phyloP scores from a whole-genome alignment of 2,113 vertebrate species.

The Malurus elegans region DNA sequence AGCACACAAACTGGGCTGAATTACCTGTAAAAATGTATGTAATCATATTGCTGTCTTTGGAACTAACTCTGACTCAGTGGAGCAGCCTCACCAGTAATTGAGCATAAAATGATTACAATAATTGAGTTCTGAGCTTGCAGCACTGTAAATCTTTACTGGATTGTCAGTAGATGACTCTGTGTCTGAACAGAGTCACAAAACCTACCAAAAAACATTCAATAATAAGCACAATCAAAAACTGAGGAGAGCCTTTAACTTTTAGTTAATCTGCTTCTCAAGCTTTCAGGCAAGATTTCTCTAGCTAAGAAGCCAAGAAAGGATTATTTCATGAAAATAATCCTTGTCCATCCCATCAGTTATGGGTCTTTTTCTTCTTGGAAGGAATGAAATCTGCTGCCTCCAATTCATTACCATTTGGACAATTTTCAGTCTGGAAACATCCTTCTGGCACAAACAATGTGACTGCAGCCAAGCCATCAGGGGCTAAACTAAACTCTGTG shows the following conservation, averaged over 20 bases:
- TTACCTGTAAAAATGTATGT: background rate
- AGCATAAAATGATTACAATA: background rate
- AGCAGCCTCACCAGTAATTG: rapidly evolving
- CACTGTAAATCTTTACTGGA: background rate
- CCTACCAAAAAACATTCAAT: background rate
- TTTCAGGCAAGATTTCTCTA: background rate
- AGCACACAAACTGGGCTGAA: background rate
- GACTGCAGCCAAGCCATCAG: background rate
- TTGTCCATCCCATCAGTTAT: background rate
- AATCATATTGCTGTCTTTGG: background rate
- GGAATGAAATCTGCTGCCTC: background rate
- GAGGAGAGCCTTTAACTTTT: background rate
- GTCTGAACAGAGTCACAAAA: background rate
- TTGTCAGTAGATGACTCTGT: background rate
- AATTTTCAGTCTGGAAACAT: background rate
- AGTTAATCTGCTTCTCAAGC: background rate
- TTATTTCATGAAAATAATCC: background rate
- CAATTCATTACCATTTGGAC: background rate
- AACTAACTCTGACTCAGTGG: background rate
- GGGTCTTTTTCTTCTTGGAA: background rate
- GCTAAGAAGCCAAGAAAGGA: background rate
- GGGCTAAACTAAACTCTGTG: background rate
- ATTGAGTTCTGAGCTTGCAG: background rate
- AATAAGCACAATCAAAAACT: background rate
- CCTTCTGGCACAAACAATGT: background rate